Conservation (phyloP, 2,888 invertebrate genomes). For the Ophonus ardosiacus region DNA sequence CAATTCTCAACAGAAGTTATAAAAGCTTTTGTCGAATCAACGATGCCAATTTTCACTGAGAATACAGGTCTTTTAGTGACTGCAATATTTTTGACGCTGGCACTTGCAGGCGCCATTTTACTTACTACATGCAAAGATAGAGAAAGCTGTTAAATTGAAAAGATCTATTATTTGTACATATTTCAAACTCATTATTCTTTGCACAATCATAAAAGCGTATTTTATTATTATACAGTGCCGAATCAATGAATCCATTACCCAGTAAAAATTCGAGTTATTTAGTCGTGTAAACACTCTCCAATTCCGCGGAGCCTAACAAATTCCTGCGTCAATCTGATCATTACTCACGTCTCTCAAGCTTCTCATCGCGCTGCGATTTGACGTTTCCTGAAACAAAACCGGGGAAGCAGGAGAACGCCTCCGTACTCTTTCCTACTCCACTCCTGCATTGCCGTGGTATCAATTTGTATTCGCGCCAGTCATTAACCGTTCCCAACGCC, state of each 20-base stretch:
- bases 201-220: neutral
- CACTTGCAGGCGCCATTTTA: no score
- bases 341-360: neutral
- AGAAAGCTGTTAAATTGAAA: no score
- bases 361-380: neutral
- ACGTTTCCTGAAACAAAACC: slow-evolving; percentile 36
- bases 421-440: neutral
- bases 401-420: no score
- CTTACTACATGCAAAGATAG: no score
- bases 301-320: neutral
- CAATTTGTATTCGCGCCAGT: slow-evolving; percentile 57
- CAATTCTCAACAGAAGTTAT: no score
- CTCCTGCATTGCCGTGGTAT: slow-evolving; percentile 20
- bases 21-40: no score
- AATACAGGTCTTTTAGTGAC: no score
- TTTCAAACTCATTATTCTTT: no score
- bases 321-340: slow-evolving; percentile 18
- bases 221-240: neutral
- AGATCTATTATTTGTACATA: no score
- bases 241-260: neutral
- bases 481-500: slow-evolving; percentile 43
- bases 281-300: neutral
- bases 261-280: neutral
- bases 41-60: no score
- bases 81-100: no score